Evolutionary conservation across 2,888 invertebrate species (phyloP), one percentile per base, ranked within the genome.

Genomic region (Lagria hirta): DNA sequence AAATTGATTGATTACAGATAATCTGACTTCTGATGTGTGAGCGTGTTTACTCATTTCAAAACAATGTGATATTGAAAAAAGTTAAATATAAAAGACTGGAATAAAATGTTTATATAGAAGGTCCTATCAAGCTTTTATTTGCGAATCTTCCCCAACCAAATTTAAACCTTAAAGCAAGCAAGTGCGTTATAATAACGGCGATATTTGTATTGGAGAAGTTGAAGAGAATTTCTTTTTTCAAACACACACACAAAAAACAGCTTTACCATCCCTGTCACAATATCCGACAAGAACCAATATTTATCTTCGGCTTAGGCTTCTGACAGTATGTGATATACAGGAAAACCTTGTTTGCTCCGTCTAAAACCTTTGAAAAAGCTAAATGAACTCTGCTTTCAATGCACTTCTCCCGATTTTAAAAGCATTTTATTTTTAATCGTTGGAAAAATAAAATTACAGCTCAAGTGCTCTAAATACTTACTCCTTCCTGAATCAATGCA

Each of bases 401-500:
- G 18, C 16, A 14, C 22, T 16, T 34, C n/a, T n/a, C n/a, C n/a
- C n/a, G n/a, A n/a, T n/a, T 36, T 43, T 30, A 36, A 37, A 36
- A 36, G 27, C 15, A 32, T n/a, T 13, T 26, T 26, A 3, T n/a
- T n/a, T n/a, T n/a, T n/a, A n/a, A n/a, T n/a, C n/a, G n/a, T n/a
- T n/a, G n/a, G n/a, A n/a, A n/a, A n/a, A n/a, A n/a, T 22, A 7
- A 15, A 27, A 5, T 27, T 12, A 7, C 4, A 12, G n/a, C 12
- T 12, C 28, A 28, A 28, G n/a, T 28, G 2, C 14, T 3, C 7
- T 32, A 4, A 6, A 3, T 12, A 43, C 38, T 43, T 23, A 41
- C 40, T 4, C 35, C 22, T 35, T 92, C 90, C 67, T 93, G 92
- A 28, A 92, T 83, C 77, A 86, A 81, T 59, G 83, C 80, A 12